Conservation (phyloP, 2,113 vertebrate genomes). For the Misgurnus anguillicaudatus region DNA sequence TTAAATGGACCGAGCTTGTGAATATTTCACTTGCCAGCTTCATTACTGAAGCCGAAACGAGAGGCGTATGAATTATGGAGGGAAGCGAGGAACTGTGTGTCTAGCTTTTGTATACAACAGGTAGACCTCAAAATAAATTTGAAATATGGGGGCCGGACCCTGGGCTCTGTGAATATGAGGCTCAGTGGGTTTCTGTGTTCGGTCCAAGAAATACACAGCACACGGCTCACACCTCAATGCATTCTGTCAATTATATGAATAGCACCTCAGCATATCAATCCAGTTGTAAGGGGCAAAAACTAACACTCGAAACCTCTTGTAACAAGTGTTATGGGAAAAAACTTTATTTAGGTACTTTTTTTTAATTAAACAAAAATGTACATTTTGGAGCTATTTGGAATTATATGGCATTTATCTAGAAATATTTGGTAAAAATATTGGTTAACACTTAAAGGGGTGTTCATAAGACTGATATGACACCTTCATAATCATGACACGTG, state of each 20-base stretch:
- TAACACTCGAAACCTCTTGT: neutral
- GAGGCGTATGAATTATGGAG: conserved; percentile 42
- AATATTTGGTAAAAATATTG: no score
- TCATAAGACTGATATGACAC: no score
- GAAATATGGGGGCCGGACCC: neutral
- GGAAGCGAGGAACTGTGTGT: conserved; percentile 2
- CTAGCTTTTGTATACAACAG: conserved; percentile 39
- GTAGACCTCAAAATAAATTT: conserved; percentile 32
- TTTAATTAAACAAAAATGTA: no score
- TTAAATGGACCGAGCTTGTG: conserved; percentile 45
- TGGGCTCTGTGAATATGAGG: neutral
- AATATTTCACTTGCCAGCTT: conserved; percentile 56
- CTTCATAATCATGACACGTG: no score
- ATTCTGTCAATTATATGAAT: conserved; percentile 5
- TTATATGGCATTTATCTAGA: no score
- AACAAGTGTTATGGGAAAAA: no score
- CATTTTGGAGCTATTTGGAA: no score
- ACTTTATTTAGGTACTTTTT: no score
- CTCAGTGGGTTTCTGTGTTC: neutral
- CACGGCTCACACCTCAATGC: neutral
- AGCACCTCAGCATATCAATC: conserved; percentile 28
- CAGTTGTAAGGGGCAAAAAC: neutral
- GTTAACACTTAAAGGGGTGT: no score
- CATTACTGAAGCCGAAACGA: conserved; percentile 53
- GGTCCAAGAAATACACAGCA: neutral